Conservation (phyloP, 1,140 invertebrate genomes). For the Polypedilum pembai region DNA sequence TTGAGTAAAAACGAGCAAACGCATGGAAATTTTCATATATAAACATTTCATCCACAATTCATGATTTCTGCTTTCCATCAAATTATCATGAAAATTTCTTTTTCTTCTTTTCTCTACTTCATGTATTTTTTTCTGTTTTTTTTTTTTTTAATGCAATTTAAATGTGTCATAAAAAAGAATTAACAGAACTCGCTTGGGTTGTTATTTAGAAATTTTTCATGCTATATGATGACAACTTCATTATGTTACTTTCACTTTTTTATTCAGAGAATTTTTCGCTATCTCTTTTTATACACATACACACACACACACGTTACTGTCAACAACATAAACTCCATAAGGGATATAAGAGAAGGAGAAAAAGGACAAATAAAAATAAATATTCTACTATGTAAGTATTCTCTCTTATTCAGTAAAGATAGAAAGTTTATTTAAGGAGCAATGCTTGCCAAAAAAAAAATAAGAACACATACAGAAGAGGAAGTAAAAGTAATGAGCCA, state of each 20-base stretch:
- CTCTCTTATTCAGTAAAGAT: neutral
- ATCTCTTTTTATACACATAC: too few species aligned
- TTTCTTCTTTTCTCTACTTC: neutral
- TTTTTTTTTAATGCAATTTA: neutral
- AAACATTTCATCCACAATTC: constrained; percentile 18
- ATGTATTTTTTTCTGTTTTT: neutral
- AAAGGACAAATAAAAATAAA: neutral
- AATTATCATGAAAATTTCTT: neutral
- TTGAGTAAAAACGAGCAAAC: neutral
- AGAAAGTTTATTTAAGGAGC: too few species aligned
- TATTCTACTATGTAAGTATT: neutral
- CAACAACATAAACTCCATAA: neutral
- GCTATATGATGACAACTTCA: neutral
- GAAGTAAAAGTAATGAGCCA: too few species aligned
- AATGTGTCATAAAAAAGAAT: constrained; percentile 4
- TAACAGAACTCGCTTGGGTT: neutral
- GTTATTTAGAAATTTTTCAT: neutral
- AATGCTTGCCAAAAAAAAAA: too few species aligned
- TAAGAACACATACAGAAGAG: too few species aligned
- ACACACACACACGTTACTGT: too few species aligned
- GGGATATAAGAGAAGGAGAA: neutral
- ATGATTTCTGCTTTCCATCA: constrained; percentile 17
- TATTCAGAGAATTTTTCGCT: neutral
- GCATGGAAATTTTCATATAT: neutral
- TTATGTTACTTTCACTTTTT: neutral